Evolutionary conservation across 1,140 invertebrate genomes (phyloP).

Genomic region (Saxidomus purpurata): DNA sequence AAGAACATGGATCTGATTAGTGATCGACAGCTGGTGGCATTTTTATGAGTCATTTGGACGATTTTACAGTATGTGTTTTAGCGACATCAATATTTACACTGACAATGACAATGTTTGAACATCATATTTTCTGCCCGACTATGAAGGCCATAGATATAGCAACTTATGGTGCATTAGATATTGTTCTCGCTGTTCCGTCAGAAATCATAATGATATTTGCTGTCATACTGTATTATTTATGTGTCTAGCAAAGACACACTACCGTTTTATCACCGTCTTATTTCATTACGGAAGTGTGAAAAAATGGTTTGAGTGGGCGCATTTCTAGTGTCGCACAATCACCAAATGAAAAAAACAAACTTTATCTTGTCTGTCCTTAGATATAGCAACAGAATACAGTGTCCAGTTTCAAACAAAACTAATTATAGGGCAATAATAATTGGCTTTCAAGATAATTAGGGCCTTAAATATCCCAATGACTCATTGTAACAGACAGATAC

Average conservation of each 20-base stretch:
- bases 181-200: no score
- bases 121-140: background rate
- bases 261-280: no score
- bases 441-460: background rate
- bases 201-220: no score
- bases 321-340: no score
- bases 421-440: background rate
- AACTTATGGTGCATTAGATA: background rate
- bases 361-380: background rate
- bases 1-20: no score
- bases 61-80: background rate
- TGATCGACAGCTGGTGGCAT: background rate
- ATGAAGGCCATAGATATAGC: background rate
- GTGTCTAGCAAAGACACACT: background rate
- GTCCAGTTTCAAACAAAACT: conserved; percentile 32
- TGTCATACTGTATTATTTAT: background rate
- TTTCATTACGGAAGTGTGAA: no score
- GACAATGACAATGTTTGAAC: conserved; percentile 31
- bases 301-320: no score
- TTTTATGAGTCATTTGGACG: background rate
- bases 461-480: background rate
- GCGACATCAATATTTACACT: background rate
- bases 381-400: background rate
- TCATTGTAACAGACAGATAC: background rate
- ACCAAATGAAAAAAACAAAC: no score